Conservation (phyloP, 2,888 invertebrate genomes). For the Trileptium ribeirensis region DNA sequence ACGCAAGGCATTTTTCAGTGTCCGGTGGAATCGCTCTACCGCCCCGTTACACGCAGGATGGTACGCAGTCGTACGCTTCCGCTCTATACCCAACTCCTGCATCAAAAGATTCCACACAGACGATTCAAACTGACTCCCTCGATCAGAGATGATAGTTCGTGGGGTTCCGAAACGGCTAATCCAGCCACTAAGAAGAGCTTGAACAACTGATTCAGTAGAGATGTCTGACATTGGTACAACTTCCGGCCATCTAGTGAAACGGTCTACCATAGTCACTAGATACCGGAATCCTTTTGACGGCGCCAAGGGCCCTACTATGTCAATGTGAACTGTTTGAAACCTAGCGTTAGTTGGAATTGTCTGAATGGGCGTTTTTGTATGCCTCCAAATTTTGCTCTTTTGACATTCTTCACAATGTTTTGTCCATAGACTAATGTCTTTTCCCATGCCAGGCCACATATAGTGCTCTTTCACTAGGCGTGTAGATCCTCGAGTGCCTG, state of each 20-base stretch:
- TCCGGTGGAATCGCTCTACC: background rate
- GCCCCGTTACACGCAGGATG: slow-evolving; percentile 4
- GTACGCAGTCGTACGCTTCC: background rate
- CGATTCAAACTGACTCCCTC: background rate
- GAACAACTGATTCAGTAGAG: background rate
- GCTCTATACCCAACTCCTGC: background rate
- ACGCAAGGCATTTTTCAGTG: background rate
- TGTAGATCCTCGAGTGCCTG: background rate
- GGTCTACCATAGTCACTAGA: slow-evolving; percentile 2
- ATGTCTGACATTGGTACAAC: background rate
- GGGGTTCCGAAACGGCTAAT: background rate
- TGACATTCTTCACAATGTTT: background rate
- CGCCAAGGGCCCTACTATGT: background rate
- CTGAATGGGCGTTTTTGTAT: background rate
- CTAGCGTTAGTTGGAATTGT: background rate
- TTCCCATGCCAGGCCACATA: background rate
- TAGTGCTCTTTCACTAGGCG: background rate
- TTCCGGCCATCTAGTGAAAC: background rate
- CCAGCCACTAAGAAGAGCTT: background rate
- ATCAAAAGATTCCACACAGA: background rate
- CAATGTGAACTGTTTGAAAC: slow-evolving; percentile 7
- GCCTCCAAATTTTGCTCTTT: background rate
- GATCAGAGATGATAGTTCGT: background rate
- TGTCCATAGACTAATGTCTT: background rate
- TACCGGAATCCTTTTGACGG: background rate